Conservation (phyloP, 2,888 invertebrate genomes). For the Campoplex capitator region DNA sequence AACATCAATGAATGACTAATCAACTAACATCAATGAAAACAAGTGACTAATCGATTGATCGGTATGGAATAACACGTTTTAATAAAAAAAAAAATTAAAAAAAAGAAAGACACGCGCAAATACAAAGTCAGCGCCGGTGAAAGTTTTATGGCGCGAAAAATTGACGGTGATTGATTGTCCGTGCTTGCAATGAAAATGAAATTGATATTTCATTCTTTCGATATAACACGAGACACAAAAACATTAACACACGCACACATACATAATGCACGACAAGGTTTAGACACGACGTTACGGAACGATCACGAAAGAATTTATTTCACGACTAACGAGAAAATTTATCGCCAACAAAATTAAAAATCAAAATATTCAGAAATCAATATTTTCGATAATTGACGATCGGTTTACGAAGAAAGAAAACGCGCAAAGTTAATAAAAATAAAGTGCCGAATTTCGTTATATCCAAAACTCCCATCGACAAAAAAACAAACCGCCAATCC, state of each 20-base stretch:
- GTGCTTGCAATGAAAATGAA: constrained; percentile 76
- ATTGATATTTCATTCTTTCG: constrained; percentile 46
- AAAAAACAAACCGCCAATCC: constrained; percentile 4
- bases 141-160: constrained; percentile 64
- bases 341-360: constrained; percentile 3
- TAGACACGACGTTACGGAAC: constrained; percentile 23
- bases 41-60: constrained; percentile 44
- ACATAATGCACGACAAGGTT: constrained; percentile 4
- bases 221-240: constrained; percentile 45
- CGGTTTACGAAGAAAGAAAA: constrained; percentile 70
- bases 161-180: constrained; percentile 73
- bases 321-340: constrained; percentile 41
- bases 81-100: background rate
- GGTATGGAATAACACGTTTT: constrained; percentile 61
- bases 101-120: constrained; percentile 39
- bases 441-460: constrained; percentile 75
- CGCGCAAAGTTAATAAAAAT: constrained; percentile 70
- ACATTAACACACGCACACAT: constrained; percentile 27
- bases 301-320: constrained; percentile 7
- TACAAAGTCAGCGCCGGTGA: constrained; percentile 65
- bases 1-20: constrained; percentile 16
- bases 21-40: constrained; percentile 30
- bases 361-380: background rate
- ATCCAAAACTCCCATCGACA: constrained; percentile 40
- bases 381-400: constrained; percentile 48